Evolutionary conservation across 2,797 vertebrate species (phyloP).

Genomic region (Halcyon chelicuti): DNA sequence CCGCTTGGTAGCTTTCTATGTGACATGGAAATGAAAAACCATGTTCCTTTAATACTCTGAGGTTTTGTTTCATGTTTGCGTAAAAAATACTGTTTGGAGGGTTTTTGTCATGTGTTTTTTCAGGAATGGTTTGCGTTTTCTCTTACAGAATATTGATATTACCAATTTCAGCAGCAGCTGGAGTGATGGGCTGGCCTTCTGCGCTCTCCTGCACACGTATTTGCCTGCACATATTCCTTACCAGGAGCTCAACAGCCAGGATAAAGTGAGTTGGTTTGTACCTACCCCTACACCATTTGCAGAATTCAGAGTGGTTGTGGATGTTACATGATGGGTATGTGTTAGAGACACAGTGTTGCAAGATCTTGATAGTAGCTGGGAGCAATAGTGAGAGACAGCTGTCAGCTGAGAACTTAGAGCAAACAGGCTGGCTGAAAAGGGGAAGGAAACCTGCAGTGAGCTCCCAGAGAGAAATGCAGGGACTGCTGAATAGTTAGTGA

Average conservation of each 20-base stretch:
- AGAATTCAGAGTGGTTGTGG: background rate
- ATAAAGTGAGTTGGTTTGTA: slow-evolving; percentile 84
- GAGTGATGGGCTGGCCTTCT: slow-evolving; percentile 92
- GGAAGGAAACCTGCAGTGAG: background rate
- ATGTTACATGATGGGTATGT: background rate
- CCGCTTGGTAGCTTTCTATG: background rate
- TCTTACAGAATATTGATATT: slow-evolving; percentile 88
- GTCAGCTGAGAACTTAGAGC: background rate
- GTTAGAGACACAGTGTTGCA: background rate
- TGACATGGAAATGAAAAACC: background rate
- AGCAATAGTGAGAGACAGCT: background rate
- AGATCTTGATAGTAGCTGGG: background rate
- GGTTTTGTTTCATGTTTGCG: background rate
- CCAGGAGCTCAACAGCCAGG: slow-evolving; percentile 90
- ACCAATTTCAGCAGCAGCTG: slow-evolving; percentile 96
- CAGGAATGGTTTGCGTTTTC: background rate
- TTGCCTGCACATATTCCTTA: slow-evolving; percentile 93
- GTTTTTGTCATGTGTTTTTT: background rate
- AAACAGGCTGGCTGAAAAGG: background rate
- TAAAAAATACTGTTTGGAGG: background rate
- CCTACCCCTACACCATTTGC: background rate
- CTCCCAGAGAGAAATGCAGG: background rate
- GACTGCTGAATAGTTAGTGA: background rate
- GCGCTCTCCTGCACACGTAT: slow-evolving; percentile 90
- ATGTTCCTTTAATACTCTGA: background rate